These are phyloP conservation scores for Apis cerana DNA, from an alignment of 1,140 invertebrate species.

Conservation along the genomic window DNA sequence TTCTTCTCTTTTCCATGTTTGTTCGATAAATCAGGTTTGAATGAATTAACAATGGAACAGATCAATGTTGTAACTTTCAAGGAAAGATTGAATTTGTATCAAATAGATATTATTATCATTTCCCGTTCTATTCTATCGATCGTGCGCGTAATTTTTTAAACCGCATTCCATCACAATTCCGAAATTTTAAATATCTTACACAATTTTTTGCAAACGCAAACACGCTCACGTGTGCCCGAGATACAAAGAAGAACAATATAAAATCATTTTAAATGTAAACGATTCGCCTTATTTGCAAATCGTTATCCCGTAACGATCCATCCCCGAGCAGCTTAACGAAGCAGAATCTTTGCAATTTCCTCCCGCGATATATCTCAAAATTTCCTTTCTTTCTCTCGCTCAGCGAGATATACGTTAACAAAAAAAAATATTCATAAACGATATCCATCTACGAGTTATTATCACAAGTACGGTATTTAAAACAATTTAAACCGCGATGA, in stretches of 20 bases:
- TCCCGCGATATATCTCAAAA: not conserved
- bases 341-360: not conserved
- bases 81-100: no score
- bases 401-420: no score
- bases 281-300: not conserved
- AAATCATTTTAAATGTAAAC: not conserved
- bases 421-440: not conserved
- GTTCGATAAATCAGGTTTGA: no score
- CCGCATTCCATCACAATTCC: no score
- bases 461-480: not conserved
- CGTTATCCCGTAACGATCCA: not conserved
- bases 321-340: no score
- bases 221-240: not conserved
- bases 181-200: not conserved
- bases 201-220: not conserved
- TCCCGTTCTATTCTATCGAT: no score
- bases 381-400: no score
- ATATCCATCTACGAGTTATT: not conserved
- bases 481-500: not conserved
- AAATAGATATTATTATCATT: no score
- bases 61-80: no score
- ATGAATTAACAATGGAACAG: no score
- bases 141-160: no score
- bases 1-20: no score
- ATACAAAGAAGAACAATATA: not conserved